These are phyloP conservation scores for Caenorhabditis doughertyi DNA, from an alignment of 2,888 invertebrate genomes.

Conservation along the genomic window DNA sequence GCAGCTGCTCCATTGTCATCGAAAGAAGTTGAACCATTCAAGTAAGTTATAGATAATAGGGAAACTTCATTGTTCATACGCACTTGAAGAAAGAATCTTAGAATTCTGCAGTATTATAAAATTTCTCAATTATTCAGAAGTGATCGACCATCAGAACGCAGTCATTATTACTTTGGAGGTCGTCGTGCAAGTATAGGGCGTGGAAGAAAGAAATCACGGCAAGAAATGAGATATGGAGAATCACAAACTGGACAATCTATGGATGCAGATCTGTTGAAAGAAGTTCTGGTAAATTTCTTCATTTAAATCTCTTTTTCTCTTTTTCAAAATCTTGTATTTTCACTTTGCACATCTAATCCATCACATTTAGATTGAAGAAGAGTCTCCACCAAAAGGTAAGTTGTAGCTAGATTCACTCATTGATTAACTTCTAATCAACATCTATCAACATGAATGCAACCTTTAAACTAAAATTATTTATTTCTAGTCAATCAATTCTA, in stretches of 20 bases:
- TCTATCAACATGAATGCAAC: not conserved
- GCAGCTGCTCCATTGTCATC: conserved; percentile 70
- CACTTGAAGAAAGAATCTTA: not conserved
- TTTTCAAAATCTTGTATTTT: conserved; percentile 2
- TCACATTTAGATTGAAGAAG: conserved; percentile 58
- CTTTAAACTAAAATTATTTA: not conserved
- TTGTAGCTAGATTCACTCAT: conserved; percentile 16
- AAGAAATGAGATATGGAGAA: conserved; percentile 53
- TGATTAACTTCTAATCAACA: conserved; percentile 26
- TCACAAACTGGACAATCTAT: conserved; percentile 63
- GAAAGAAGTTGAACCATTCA: conserved; percentile 64
- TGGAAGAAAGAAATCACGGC: conserved; percentile 41
- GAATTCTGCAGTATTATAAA: not conserved
- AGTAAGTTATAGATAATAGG: conserved; percentile 21
- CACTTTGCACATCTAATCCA: conserved; percentile 32
- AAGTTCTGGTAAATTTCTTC: conserved; percentile 47
- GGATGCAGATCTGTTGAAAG: conserved; percentile 60
- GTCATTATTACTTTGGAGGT: conserved; percentile 62
- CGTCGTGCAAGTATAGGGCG: conserved; percentile 53
- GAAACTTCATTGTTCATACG: not conserved
- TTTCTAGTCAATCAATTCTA: not conserved
- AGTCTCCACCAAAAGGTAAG: conserved; percentile 52
- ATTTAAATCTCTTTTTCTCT: not conserved
- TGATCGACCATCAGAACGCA: conserved; percentile 67
- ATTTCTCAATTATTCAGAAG: conserved; percentile 50